phyloP scores from a whole-genome alignment of 2,888 invertebrate species.

The Vandiemenella viatica region DNA sequence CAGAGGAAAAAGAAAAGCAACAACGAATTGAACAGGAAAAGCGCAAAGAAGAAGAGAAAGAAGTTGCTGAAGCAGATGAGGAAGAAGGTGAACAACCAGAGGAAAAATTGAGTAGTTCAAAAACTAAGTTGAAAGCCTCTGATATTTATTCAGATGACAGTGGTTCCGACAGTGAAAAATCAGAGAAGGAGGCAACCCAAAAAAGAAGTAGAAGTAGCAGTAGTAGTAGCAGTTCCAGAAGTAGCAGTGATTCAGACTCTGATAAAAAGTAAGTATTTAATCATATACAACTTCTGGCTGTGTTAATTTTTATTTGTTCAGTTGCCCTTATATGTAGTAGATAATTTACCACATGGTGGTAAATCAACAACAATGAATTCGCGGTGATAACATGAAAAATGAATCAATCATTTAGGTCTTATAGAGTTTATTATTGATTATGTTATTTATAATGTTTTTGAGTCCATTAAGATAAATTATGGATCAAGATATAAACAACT shows the following conservation, averaged over 20 bases:
- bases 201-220: conserved; percentile 28
- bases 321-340: neutral
- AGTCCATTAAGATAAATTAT: too few species aligned
- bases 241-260: conserved; percentile 22
- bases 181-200: conserved; percentile 25
- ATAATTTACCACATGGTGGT: neutral
- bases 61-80: conserved; percentile 27
- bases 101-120: conserved; percentile 29
- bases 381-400: too few species aligned
- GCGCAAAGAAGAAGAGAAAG: conserved; percentile 25
- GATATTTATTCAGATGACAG: conserved; percentile 89
- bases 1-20: conserved; percentile 34
- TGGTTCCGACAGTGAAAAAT: conserved; percentile 52
- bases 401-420: too few species aligned
- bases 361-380: too few species aligned
- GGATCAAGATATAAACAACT: too few species aligned
- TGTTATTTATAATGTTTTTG: too few species aligned
- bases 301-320: neutral
- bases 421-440: too few species aligned
- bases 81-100: conserved; percentile 24
- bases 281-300: too few species aligned
- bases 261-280: conserved; percentile 29
- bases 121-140: conserved; percentile 77
- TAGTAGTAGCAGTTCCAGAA: conserved; percentile 25
- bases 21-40: conserved; percentile 30